These are phyloP conservation scores for Pyrocoelia pectoralis DNA, from an alignment of 2,888 invertebrate genomes.

Conservation along the genomic window DNA sequence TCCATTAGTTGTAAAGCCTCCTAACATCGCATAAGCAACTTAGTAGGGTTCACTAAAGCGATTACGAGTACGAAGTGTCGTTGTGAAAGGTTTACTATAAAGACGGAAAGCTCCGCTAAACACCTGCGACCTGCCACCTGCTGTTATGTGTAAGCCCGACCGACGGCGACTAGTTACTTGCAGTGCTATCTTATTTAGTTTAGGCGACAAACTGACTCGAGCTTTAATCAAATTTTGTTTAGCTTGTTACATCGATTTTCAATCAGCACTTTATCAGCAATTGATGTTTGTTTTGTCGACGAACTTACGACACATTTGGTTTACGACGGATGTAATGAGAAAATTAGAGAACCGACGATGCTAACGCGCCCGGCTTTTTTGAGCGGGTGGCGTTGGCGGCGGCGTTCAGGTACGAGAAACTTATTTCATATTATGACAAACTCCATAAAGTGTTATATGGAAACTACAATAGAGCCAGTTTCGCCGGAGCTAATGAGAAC, in stretches of 20 bases:
- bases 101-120: slow-evolving; percentile 31
- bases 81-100: slow-evolving; percentile 28
- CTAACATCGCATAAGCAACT: slow-evolving; percentile 31
- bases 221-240: neutral
- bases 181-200: slow-evolving; percentile 8
- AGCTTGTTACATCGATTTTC: slow-evolving; percentile 1
- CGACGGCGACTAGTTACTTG: slow-evolving; percentile 10
- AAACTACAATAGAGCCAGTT: slow-evolving; percentile 35
- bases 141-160: slow-evolving; percentile 24
- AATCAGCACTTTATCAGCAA: neutral
- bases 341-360: neutral
- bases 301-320: neutral
- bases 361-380: neutral
- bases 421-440: slow-evolving; percentile 25
- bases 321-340: slow-evolving; percentile 1
- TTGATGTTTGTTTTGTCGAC: neutral
- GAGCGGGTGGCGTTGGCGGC: no score
- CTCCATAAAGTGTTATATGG: slow-evolving; percentile 33
- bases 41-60: slow-evolving; percentile 30
- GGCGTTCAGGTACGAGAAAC: slow-evolving; percentile 7
- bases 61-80: slow-evolving; percentile 30
- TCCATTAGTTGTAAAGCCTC: slow-evolving; percentile 29
- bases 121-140: slow-evolving; percentile 32
- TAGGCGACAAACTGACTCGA: slow-evolving; percentile 10
- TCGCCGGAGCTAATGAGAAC: slow-evolving; percentile 37